Conservation (phyloP, 2,797 vertebrate species). For the Calcarius lapponicus region DNA sequence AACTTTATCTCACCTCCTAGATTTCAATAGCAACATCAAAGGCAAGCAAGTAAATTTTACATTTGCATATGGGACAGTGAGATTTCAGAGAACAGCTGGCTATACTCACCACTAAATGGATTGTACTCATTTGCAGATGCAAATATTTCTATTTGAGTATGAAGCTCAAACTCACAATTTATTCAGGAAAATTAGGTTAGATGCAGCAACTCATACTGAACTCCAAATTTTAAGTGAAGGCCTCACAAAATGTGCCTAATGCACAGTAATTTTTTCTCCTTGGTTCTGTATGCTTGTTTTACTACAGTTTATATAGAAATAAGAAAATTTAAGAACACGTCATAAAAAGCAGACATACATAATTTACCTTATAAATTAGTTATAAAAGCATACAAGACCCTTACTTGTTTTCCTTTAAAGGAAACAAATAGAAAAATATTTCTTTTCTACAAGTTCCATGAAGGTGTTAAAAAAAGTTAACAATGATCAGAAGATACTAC, state of each 20-base stretch:
- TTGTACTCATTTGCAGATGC: neutral
- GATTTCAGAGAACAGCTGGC: neutral
- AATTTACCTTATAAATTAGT: neutral
- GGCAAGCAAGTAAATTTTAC: neutral
- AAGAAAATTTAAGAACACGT: neutral
- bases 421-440: neutral
- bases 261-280: neutral
- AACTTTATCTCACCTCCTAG: neutral
- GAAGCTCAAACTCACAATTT: neutral
- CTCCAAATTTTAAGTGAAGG: neutral
- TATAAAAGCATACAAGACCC: neutral
- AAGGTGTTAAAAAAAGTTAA: neutral
- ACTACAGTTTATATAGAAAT: neutral
- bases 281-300: neutral
- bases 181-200: neutral
- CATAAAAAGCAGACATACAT: neutral
- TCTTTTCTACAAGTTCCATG: neutral
- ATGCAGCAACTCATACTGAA: neutral
- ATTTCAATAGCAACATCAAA: conserved; percentile 5
- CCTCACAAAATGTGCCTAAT: neutral
- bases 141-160: neutral
- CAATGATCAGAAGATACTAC: neutral
- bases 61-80: neutral
- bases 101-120: neutral
- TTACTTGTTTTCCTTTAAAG: neutral